phyloP scores from a whole-genome alignment of 2,888 invertebrate species.

The Hirudinaria manillensis region DNA sequence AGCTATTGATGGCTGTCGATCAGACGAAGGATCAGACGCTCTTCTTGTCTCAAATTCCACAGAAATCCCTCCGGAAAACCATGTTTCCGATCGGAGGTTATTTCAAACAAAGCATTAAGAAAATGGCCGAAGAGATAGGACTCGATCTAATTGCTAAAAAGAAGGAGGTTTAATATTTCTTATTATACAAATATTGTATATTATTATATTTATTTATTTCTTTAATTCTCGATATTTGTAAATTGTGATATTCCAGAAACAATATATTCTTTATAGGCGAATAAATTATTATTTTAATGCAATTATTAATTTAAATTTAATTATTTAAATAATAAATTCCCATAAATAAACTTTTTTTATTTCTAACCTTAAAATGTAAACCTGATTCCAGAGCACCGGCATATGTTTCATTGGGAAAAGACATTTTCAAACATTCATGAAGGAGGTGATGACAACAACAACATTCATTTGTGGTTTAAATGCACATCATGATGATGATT shows the following conservation, averaged over 20 bases:
- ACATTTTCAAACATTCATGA: slow-evolving; percentile 79
- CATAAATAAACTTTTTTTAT: too few species aligned
- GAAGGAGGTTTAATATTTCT: slow-evolving; percentile 49
- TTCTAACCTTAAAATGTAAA: too few species aligned
- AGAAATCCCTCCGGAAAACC: slow-evolving; percentile 68
- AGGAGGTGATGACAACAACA: slow-evolving; percentile 63
- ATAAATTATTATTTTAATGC: too few species aligned
- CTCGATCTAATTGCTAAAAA: slow-evolving; percentile 49
- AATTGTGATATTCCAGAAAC: too few species aligned
- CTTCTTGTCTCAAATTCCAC: slow-evolving; percentile 78
- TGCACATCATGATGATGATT: too few species aligned
- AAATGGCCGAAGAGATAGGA: slow-evolving; percentile 68
- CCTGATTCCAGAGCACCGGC: slow-evolving; percentile 67
- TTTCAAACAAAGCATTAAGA: slow-evolving; percentile 70
- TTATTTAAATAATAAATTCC: too few species aligned
- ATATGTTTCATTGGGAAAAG: slow-evolving; percentile 92
- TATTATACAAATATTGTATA: background rate
- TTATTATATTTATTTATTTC: background rate
- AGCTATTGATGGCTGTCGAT: slow-evolving; percentile 69
- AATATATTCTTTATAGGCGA: too few species aligned
- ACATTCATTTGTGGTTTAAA: too few species aligned
- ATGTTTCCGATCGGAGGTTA: slow-evolving; percentile 84
- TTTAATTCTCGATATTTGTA: background rate
- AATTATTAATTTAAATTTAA: too few species aligned
- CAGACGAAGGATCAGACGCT: slow-evolving; percentile 86